Conservation (phyloP, 2,888 invertebrate species). For the Lochmaea crataegi region DNA sequence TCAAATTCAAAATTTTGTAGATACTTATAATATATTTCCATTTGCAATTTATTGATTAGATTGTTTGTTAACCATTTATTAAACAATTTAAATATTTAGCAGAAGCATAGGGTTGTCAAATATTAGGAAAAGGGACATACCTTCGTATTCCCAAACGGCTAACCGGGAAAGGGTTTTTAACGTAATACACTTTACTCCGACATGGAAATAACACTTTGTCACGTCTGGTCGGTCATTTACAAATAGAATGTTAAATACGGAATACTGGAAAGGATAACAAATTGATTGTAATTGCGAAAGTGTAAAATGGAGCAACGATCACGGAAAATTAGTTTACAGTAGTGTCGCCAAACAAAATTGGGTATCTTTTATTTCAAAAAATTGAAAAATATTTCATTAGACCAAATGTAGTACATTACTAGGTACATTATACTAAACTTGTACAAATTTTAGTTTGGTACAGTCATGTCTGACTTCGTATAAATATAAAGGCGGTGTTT, state of each 20-base stretch:
- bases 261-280: neutral
- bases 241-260: neutral
- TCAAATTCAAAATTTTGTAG: too few relatives aligned
- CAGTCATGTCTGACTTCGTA: too few relatives aligned
- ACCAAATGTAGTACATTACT: too few relatives aligned
- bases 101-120: neutral
- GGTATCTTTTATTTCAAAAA: too few relatives aligned
- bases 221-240: neutral
- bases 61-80: neutral
- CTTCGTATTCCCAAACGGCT: slow-evolving; percentile 6
- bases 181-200: slow-evolving; percentile 6
- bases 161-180: slow-evolving; percentile 8
- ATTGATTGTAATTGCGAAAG: neutral
- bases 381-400: too few relatives aligned
- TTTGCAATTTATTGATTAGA: neutral
- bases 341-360: neutral
- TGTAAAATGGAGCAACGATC: neutral
- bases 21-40: neutral
- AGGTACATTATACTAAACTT: too few relatives aligned
- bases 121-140: neutral
- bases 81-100: neutral
- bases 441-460: too few relatives aligned
- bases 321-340: neutral
- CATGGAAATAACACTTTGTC: slow-evolving; percentile 14
- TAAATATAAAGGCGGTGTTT: too few relatives aligned